Base-by-base conservation (phyloP, 2,888 invertebrate genomes). In the Chydorus sphaericus region DNA sequence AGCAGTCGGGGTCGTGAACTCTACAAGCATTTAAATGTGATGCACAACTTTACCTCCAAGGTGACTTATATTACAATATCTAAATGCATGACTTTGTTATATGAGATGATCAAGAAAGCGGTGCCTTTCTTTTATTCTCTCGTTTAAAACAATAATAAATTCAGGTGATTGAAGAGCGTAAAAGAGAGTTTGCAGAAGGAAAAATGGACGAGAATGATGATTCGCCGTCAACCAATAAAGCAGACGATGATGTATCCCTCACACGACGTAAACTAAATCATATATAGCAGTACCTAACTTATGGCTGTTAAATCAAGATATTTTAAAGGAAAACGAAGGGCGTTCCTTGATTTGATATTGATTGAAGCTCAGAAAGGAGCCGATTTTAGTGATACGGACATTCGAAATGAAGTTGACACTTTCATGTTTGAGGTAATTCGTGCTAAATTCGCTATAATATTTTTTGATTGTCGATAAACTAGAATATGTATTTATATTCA, bases 381-480 rank as follows among this genome's bases (percentile, higher is more conserved):
- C 6, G 58, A 58, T 23, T 57, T 69, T 31, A 62, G 65, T 4
- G 60, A 64, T 56, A 59, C 61, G 1, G 69, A 69, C 54, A 68
- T 70, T 28, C 59, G 66, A 48, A 69, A 70, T 57, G 70, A 70
- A 62, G 69, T 70, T 51, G 70, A 70, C 61, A 70, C 70, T 7
- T 70, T 70, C 59, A 57, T 57, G 57, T 54, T 57, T 36, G 57
- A 54, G 74, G 55, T 55, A 33, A 39, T 16, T n/a, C 7, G 18
- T 33, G n/a, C n/a, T 29, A 30, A 18, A 44, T 8, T 23, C 1
- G 30, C 16, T 30, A 3, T 7, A 14, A 30, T 20, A 11, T 23
- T 28, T 31, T 7, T n/a, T 4, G n/a, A 28, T 10, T 26, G 14
- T 14, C 10, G n/a, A 30, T 2, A 30, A 31, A n/a, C 11, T 30